Percentiles rank a stretch among this genome's conserved stretches.
Conservation (phyloP, 2,797 vertebrate species). For the Rhinogobio ventralis region DNA sequence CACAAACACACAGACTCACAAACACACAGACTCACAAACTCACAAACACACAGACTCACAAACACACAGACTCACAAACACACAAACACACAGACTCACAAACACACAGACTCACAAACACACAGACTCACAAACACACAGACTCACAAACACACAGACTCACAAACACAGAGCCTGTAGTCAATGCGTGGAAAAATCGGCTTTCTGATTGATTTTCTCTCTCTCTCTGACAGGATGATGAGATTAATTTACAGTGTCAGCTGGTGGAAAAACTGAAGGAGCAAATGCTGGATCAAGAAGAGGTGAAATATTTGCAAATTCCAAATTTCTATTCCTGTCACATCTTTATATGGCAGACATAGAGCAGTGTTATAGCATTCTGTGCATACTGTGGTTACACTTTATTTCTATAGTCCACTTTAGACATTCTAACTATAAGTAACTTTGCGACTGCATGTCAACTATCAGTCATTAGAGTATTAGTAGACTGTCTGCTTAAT, state of each 20-base stretch:
- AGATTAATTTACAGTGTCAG: constrained; percentile 84
- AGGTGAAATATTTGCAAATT: constrained; percentile 68
- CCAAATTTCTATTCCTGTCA: background rate
- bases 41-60: background rate
- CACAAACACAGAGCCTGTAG: background rate
- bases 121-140: background rate
- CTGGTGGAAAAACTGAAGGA: constrained; percentile 82
- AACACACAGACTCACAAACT: background rate
- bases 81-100: background rate
- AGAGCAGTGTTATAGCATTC: background rate
- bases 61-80: background rate
- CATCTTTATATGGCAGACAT: no score
- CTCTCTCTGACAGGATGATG: constrained; percentile 75
- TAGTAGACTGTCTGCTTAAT: no score
- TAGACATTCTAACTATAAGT: no score
- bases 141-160: background rate
- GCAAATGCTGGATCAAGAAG: constrained; percentile 86
- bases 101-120: no score
- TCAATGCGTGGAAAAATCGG: background rate
- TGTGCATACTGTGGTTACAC: background rate
- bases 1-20: background rate
- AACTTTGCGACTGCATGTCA: no score
- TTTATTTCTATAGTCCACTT: no score
- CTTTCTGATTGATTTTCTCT: background rate
- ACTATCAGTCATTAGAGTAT: no score